phyloP scores from a whole-genome alignment of 2,113 vertebrate species.

The Triplophysa siluroides region DNA sequence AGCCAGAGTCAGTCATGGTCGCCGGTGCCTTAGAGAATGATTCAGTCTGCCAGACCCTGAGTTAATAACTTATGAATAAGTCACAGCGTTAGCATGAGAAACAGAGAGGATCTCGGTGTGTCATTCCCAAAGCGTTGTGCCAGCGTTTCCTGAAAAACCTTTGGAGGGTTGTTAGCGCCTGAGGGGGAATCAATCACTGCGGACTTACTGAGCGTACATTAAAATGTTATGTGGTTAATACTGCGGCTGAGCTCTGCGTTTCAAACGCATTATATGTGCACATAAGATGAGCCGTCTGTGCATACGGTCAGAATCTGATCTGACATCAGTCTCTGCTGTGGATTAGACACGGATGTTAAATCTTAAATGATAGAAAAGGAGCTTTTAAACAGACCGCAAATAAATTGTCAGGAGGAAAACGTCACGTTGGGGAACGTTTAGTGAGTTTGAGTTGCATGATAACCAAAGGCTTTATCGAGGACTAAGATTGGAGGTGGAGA shows the following conservation, averaged over 20 bases:
- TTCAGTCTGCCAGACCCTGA: conserved; percentile 36
- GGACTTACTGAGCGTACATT: conserved; percentile 52
- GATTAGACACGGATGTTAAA: background rate
- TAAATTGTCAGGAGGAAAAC: background rate
- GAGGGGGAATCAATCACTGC: conserved; percentile 56
- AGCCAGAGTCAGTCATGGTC: conserved; percentile 12
- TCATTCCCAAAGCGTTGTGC: conserved; percentile 43
- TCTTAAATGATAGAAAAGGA: background rate
- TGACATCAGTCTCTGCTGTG: conserved; percentile 23
- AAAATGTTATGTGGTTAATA: conserved; percentile 55
- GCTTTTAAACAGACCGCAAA: background rate
- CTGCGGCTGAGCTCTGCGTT: background rate
- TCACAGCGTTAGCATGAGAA: conserved; percentile 37
- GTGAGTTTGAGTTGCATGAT: background rate
- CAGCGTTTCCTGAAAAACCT: conserved; percentile 47
- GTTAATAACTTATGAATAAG: conserved; percentile 52
- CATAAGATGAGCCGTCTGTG: background rate
- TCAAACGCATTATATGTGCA: conserved; percentile 16
- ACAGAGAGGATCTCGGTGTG: conserved; percentile 39
- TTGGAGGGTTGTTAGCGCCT: conserved; percentile 51
- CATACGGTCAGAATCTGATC: background rate
- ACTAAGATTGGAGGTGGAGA: too few species aligned
- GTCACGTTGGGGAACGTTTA: background rate
- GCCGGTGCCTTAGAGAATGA: conserved; percentile 3
- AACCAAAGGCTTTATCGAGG: conserved; percentile 4